These are phyloP conservation scores for Monopis laevigella DNA, from an alignment of 2,888 invertebrate species.

Conservation along the genomic window DNA sequence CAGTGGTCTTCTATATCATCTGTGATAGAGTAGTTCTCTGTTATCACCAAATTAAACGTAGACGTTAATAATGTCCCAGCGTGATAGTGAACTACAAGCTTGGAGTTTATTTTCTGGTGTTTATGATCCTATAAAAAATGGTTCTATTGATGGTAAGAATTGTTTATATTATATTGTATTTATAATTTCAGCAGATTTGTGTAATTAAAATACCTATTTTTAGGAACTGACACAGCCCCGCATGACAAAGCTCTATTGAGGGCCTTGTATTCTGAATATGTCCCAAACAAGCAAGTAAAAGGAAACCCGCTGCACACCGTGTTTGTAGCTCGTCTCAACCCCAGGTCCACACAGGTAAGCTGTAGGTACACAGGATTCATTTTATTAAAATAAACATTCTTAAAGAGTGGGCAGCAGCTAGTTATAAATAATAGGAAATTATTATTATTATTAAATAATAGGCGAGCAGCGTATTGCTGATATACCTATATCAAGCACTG, in stretches of 20 bases:
- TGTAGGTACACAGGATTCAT: background rate
- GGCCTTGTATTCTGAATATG: conserved; percentile 74
- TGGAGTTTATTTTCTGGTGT: conserved; percentile 47
- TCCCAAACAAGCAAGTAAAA: conserved; percentile 71
- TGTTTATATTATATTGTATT: background rate
- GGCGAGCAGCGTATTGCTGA: too few species aligned
- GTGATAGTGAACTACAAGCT: conserved; percentile 1
- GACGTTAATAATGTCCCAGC: background rate
- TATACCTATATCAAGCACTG: too few species aligned
- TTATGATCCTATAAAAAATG: conserved; percentile 84
- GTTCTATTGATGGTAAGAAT: conserved; percentile 80
- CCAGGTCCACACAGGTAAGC: conserved; percentile 70
- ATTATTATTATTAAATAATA: too few species aligned
- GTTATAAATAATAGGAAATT: too few species aligned
- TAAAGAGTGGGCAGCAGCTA: too few species aligned
- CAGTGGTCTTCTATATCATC: too few species aligned
- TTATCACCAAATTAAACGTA: too few species aligned
- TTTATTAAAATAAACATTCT: background rate
- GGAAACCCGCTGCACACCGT: conserved; percentile 77
- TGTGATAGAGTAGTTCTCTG: too few species aligned
- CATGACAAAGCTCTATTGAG: conserved; percentile 82
- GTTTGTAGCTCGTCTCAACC: conserved; percentile 79
- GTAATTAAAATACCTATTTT: background rate
- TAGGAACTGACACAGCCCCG: conserved; percentile 78
- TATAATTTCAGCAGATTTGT: background rate